A percentile compares a stretch with the other conserved stretches of the same genome.
These are phyloP conservation scores for Eulithis prunata DNA, from an alignment of 2,888 invertebrate genomes.

Conservation along the genomic window DNA sequence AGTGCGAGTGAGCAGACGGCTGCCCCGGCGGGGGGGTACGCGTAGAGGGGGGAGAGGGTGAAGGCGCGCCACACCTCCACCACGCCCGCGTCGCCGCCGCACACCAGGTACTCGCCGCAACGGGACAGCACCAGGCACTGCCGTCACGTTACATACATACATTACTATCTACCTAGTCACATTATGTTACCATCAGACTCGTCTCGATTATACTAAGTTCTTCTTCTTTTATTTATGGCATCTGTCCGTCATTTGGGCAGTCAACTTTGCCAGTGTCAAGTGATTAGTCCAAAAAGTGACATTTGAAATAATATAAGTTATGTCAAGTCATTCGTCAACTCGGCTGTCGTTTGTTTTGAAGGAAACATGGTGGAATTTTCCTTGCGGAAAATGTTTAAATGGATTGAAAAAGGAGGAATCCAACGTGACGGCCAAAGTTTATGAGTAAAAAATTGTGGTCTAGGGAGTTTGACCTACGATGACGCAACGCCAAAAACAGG, in stretches of 20 bases:
- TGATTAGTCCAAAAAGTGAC: no score
- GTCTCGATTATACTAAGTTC: conserved; percentile 66
- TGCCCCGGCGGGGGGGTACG: conserved; percentile 98
- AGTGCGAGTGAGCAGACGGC: conserved; percentile 97
- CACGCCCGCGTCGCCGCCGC: conserved; percentile 98
- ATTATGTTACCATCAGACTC: conserved; percentile 39
- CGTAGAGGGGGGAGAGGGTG: conserved; percentile 98
- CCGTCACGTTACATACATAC: no score
- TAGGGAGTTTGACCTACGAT: conserved; percentile 82
- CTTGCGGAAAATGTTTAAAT: conserved; percentile 60
- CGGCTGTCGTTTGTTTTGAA: no score
- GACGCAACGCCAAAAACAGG: conserved; percentile 81
- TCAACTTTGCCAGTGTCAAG: conserved; percentile 62
- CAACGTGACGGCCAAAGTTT: conserved; percentile 75
- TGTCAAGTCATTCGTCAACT: no score
- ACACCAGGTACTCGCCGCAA: conserved; percentile 99
- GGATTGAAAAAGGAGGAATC: conserved; percentile 77
- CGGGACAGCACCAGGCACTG: conserved; percentile 96
- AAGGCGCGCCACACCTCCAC: conserved; percentile 99
- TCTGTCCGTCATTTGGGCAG: conserved; percentile 16
- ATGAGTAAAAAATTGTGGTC: conserved; percentile 77
- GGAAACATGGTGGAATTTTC: no score
- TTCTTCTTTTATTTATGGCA: no score
- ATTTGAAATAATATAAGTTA: no score
- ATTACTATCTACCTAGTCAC: conserved; percentile 4